Conservation (phyloP, 2,888 invertebrate genomes). For the Tholera decimalis region DNA sequence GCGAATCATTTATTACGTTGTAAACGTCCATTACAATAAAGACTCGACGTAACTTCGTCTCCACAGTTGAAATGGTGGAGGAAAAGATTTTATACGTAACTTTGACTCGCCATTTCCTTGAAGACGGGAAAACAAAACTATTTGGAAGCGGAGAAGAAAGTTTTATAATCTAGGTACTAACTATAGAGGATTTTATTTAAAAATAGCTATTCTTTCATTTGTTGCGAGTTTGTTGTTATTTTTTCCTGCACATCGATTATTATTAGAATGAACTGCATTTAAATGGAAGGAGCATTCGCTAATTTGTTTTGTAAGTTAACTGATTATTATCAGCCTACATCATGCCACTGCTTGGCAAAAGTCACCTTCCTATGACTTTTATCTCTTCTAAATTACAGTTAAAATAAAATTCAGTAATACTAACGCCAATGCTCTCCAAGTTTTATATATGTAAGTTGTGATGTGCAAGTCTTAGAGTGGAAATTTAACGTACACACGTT, state of each 20-base stretch:
- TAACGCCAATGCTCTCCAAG: no score
- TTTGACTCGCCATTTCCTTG: conserved; percentile 49
- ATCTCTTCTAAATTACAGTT: no score
- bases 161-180: conserved; percentile 57
- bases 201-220: conserved; percentile 43
- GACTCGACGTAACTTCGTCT: conserved; percentile 22
- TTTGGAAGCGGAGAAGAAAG: conserved; percentile 44
- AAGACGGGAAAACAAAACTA: conserved; percentile 57
- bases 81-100: conserved; percentile 49
- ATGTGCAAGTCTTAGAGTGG: no score
- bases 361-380: no score
- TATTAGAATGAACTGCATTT: not conserved
- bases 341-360: not conserved
- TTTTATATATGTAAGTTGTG: no score
- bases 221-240: conserved; percentile 13
- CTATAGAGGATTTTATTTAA: conserved; percentile 54
- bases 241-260: conserved; percentile 5
- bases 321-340: not conserved
- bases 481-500: no score
- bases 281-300: not conserved
- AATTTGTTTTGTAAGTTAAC: not conserved
- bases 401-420: no score
- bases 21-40: conserved; percentile 53
- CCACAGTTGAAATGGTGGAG: conserved; percentile 33
- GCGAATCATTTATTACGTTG: conserved; percentile 21